Base-by-base conservation (phyloP, 1,140 invertebrate species). In the Planococcus citri region DNA sequence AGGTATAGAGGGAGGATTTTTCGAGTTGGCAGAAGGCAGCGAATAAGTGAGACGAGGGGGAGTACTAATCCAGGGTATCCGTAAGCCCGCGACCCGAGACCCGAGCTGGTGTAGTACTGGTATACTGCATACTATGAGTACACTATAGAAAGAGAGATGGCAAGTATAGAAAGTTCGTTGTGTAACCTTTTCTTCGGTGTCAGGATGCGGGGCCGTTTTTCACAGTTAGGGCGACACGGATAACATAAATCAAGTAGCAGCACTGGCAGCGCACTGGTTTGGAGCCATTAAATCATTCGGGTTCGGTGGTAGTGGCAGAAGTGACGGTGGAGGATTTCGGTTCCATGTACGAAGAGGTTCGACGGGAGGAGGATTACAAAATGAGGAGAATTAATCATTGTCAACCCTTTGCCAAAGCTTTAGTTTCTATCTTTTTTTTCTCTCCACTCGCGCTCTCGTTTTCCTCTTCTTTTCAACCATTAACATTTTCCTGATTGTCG, bases 321-420 rank as follows among this genome's bases (percentile, higher is more conserved):
- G 60, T 64, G 57, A 60, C 57, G 60, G 60, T 64, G 60, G 60
- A 64, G 60, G 60, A 64, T 64, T 64, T 64, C 60, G 22, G 60
- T 64, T 64, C 60, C 25, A 64, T 27, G 41, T 51, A 51, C 41
- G 41, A 51, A 51, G 41, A 51, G 41, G 41, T 51, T 64, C 60
- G 22, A 64, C 22, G 60, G 60, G 60, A 64, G 60, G 60, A 64
- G 60, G 60, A 64, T 64, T 64, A 64, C 60, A 64, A 64, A 64
- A 64, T 64, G 60, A 64, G 25, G 20, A 25, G 60, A 64, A 64
- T 64, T 64, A 64, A 64, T 64, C 60, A 64, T 64, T 64, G 60
- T 64, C 60, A 64, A 64, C 60, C 60, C 60, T 64, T 64, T 64
- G 60, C 60, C 60, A 64, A 64, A 64, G 60, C 60, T 64, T 64